phyloP scores from a whole-genome alignment of 1,140 invertebrate species.

The Caenorhabditis remanei region DNA sequence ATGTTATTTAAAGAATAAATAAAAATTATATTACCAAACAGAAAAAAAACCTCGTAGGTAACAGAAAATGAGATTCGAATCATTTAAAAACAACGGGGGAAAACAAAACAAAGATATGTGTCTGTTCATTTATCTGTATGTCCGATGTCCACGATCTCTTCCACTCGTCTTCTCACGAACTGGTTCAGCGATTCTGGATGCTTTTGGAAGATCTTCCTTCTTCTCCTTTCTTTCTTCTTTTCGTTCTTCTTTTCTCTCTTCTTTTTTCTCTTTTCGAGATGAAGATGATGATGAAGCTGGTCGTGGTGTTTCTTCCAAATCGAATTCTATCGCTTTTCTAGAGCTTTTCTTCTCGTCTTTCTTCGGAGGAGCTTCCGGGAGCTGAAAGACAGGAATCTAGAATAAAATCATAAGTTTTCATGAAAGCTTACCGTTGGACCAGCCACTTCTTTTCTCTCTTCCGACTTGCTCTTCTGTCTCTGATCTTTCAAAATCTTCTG shows the following conservation, averaged over 20 bases:
- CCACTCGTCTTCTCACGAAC: background rate
- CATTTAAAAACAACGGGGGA: background rate
- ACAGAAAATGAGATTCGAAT: background rate
- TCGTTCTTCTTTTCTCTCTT: background rate
- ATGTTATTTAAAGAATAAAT: too few relatives aligned
- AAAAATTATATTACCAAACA: too few relatives aligned
- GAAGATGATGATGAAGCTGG: background rate
- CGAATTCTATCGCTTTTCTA: conserved; percentile 32
- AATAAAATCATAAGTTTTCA: background rate
- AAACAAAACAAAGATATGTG: background rate
- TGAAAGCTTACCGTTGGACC: conserved; percentile 16
- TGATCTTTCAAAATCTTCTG: background rate
- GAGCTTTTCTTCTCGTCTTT: conserved; percentile 24
- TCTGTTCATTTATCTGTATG: background rate
- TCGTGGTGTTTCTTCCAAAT: background rate
- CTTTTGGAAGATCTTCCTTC: conserved; percentile 4
- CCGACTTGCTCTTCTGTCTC: too few relatives aligned
- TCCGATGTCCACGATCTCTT: conserved; percentile 24
- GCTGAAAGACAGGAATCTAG: conserved; percentile 3
- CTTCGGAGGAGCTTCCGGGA: background rate
- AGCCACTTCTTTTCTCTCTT: conserved; percentile 12
- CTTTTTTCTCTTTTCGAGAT: conserved; percentile 24
- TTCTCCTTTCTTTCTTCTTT: background rate
- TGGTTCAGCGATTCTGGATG: conserved; percentile 4
- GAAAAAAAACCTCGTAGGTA: conserved; percentile 11